A percentile compares a stretch with the other conserved stretches of the same genome.
phyloP scores from a whole-genome alignment of 2,797 vertebrate species.

The Cuniculus paca region DNA sequence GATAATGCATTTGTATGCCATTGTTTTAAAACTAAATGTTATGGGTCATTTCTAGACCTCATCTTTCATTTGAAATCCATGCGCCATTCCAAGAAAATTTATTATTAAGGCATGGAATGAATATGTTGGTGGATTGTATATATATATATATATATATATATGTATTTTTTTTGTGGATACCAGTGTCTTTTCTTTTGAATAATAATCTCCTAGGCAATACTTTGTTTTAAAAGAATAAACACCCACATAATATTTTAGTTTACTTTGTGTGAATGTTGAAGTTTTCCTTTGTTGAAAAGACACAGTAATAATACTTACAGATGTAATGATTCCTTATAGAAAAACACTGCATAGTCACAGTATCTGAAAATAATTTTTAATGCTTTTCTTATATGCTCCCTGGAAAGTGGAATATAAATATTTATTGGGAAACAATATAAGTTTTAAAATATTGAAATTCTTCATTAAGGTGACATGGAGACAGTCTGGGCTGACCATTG shows the following conservation, averaged over 20 bases:
- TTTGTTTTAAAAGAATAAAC: slow-evolving; percentile 50
- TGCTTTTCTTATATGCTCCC: slow-evolving; percentile 9
- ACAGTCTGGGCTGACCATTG: neutral
- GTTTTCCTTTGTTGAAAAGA: slow-evolving; percentile 38
- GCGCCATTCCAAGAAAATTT: slow-evolving; percentile 17
- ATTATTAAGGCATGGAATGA: neutral
- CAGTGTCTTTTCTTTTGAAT: slow-evolving; percentile 20
- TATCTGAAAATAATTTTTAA: slow-evolving; percentile 55
- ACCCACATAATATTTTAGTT: neutral
- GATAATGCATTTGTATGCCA: neutral
- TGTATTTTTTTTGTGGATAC: neutral
- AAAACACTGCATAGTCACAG: slow-evolving; percentile 5
- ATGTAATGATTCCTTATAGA: slow-evolving; percentile 35
- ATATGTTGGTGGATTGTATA: neutral
- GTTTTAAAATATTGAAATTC: slow-evolving; percentile 15
- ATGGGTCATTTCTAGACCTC: neutral
- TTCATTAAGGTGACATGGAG: neutral
- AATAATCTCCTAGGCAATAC: slow-evolving; percentile 12
- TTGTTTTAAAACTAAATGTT: slow-evolving; percentile 26
- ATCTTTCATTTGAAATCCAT: neutral
- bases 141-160: neutral
- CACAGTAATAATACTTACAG: neutral
- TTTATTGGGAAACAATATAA: neutral
- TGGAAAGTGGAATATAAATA: slow-evolving; percentile 28
- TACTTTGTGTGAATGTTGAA: neutral